Percentiles rank a stretch among this genome's conserved stretches.
These are phyloP conservation scores for Calameuta idolon DNA, from an alignment of 2,888 invertebrate genomes.

Conservation along the genomic window DNA sequence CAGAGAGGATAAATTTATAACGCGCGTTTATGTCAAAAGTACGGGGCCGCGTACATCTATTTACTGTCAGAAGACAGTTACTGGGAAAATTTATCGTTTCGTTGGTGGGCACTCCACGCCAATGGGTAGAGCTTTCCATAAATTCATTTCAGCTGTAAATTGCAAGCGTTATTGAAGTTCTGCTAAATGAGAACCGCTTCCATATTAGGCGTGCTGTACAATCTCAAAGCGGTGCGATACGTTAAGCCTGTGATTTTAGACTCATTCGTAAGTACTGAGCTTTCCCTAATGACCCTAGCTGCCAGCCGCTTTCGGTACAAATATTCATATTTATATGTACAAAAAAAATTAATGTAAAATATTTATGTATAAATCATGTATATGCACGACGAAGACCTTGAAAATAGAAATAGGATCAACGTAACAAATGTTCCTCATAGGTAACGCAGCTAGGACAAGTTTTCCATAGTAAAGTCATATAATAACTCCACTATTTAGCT, in stretches of 20 bases:
- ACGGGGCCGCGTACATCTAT: conserved; percentile 54
- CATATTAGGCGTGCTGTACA: conserved; percentile 34
- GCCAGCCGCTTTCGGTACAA: background rate
- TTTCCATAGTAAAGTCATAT: background rate
- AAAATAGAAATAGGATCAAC: background rate
- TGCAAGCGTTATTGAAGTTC: conserved; percentile 35
- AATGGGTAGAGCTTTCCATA: conserved; percentile 47
- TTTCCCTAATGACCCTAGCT: background rate
- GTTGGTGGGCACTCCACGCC: conserved; percentile 39
- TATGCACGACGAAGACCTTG: background rate
- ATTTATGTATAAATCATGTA: background rate
- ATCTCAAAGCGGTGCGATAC: background rate
- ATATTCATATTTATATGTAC: background rate
- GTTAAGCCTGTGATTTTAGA: background rate
- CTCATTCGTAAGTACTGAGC: background rate
- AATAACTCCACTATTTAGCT: background rate
- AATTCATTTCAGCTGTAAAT: conserved; percentile 61
- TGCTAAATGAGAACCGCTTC: conserved; percentile 50
- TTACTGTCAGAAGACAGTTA: conserved; percentile 51
- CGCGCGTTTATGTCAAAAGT: conserved; percentile 57
- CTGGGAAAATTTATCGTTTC: conserved; percentile 61
- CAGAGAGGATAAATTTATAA: conserved; percentile 56
- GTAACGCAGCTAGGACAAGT: background rate
- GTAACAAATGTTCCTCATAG: background rate
- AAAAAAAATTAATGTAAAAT: too few species aligned